Evolutionary conservation across 2,888 invertebrate species (phyloP).

Genomic region (Idaea dimidiata): DNA sequence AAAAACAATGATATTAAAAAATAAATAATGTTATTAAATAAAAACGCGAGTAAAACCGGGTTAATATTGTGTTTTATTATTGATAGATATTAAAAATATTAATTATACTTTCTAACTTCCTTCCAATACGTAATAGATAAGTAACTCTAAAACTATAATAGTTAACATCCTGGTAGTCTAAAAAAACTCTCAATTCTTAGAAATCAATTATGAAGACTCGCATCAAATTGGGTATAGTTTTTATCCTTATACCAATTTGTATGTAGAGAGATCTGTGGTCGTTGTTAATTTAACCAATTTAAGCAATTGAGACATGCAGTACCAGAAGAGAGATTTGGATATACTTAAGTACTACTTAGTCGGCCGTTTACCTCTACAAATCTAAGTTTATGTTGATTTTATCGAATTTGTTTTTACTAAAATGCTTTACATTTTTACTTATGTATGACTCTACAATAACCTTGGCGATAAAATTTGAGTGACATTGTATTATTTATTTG

Average conservation of each 20-base stretch:
- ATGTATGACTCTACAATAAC: slow-evolving; percentile 29
- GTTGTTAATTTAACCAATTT: slow-evolving; percentile 70
- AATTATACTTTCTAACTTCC: too few relatives aligned
- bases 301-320: slow-evolving; percentile 61
- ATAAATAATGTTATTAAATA: too few relatives aligned
- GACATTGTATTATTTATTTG: slow-evolving; percentile 42
- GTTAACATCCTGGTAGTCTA: slow-evolving; percentile 8
- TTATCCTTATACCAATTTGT: slow-evolving; percentile 56
- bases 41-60: too few relatives aligned
- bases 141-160: slow-evolving; percentile 3
- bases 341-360: slow-evolving; percentile 3
- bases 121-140: background rate
- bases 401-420: background rate
- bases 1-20: too few relatives aligned
- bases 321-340: slow-evolving; percentile 20
- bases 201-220: slow-evolving; percentile 11
- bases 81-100: too few relatives aligned
- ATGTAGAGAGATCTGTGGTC: slow-evolving; percentile 36
- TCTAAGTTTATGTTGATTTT: background rate
- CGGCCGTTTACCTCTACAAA: slow-evolving; percentile 20
- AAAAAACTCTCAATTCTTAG: slow-evolving; percentile 23
- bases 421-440: background rate
- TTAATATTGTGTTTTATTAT: too few relatives aligned
- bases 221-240: slow-evolving; percentile 19
- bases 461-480: slow-evolving; percentile 49